These are phyloP conservation scores for Pandemis heparana DNA, from an alignment of 2,888 invertebrate species.

Conservation along the genomic window DNA sequence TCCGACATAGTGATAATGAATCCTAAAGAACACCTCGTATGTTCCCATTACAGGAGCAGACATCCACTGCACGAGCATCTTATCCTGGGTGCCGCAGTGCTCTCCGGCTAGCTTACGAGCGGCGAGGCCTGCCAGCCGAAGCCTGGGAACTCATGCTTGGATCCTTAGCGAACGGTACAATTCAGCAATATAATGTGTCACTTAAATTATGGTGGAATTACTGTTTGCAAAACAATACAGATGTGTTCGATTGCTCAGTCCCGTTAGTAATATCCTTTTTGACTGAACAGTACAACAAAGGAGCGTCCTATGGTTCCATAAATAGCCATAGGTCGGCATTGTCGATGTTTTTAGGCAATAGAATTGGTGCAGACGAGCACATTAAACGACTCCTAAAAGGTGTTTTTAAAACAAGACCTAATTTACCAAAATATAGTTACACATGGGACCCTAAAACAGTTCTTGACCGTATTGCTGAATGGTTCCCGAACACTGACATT, in stretches of 20 bases:
- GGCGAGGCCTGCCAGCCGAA: neutral
- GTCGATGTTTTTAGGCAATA: conserved; percentile 48
- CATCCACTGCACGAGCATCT: neutral
- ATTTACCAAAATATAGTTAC: conserved; percentile 47
- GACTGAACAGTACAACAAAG: conserved; percentile 46
- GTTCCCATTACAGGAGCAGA: neutral
- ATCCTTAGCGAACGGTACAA: neutral
- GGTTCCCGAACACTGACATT: conserved; percentile 5
- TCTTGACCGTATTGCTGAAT: conserved; percentile 24
- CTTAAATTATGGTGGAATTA: conserved; percentile 21
- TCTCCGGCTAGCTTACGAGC: neutral
- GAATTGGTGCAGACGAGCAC: conserved; percentile 44
- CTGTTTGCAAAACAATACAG: too few relatives aligned
- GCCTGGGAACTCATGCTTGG: neutral
- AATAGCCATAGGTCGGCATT: conserved; percentile 52
- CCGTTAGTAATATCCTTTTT: conserved; percentile 40
- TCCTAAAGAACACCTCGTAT: too few relatives aligned
- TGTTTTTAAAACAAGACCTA: conserved; percentile 48
- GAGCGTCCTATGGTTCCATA: conserved; percentile 47
- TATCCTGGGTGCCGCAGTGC: conserved; percentile 15
- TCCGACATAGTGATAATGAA: too few relatives aligned
- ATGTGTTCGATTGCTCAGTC: too few relatives aligned
- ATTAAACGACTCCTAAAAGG: conserved; percentile 51
- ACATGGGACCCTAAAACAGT: conserved; percentile 53
- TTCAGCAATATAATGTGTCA: conserved; percentile 1